phyloP scores from a whole-genome alignment of 64 coral and sea anemone genomes.

The Acropora yongei region DNA sequence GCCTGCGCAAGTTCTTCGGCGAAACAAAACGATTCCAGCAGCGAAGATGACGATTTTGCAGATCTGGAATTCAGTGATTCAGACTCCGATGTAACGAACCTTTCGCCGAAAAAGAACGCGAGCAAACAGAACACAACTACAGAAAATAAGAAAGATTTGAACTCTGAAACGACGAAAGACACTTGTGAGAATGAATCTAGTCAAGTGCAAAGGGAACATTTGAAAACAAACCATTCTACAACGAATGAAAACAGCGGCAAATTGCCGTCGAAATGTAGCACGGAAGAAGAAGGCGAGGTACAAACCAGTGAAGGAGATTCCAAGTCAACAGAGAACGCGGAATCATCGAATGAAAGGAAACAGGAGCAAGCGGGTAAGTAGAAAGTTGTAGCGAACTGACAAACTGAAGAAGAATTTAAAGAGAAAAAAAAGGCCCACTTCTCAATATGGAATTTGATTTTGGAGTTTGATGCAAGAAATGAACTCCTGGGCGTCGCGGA shows the following conservation, averaged over 20 bases:
- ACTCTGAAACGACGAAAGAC: not conserved
- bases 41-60: constrained; percentile 59
- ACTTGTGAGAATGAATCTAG: not conserved
- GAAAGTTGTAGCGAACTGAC: not conserved
- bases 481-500: too few relatives aligned
- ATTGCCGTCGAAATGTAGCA: not conserved
- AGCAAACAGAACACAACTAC: not conserved
- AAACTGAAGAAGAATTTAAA: not conserved
- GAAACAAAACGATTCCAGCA: constrained; percentile 40
- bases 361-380: constrained; percentile 29
- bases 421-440: not conserved
- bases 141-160: constrained; percentile 25
- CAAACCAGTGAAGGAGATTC: constrained; percentile 1
- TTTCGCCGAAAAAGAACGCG: constrained; percentile 44
- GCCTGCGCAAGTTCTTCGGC: constrained; percentile 61
- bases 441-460: not conserved
- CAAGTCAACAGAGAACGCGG: not conserved
- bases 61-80: constrained; percentile 89
- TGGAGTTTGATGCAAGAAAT: too few relatives aligned
- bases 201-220: not conserved
- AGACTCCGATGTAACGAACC: constrained; percentile 61
- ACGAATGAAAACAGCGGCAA: not conserved
- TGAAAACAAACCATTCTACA: not conserved
- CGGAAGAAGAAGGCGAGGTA: not conserved
- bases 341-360: constrained; percentile 7